Percentiles rank a stretch among this genome's conserved stretches.
Conservation (phyloP, 2,888 invertebrate genomes). For the Sminthurinus aureus region DNA sequence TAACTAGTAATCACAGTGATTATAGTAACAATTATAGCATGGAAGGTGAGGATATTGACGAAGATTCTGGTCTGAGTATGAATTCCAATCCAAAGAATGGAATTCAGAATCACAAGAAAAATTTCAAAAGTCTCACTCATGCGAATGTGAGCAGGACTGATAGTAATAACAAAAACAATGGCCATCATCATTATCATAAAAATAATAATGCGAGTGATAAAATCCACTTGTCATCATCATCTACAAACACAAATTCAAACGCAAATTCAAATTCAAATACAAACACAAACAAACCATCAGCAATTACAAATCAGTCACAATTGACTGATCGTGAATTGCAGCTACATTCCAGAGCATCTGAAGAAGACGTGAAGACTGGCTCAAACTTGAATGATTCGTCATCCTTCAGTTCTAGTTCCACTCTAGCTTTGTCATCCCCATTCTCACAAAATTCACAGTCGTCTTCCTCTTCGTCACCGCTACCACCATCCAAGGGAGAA, state of each 20-base stretch:
- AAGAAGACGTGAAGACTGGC: slow-evolving; percentile 9
- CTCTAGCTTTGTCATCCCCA: slow-evolving; percentile 11
- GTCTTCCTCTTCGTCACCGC: neutral
- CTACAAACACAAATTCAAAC: neutral
- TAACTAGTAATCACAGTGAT: neutral
- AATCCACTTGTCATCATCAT: neutral
- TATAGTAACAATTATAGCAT: neutral
- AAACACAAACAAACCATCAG: neutral
- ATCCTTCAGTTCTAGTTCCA: slow-evolving; percentile 6
- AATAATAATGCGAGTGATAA: neutral
- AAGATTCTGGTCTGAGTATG: neutral
- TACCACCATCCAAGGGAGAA: neutral
- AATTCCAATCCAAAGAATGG: neutral
- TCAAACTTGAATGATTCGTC: slow-evolving; percentile 20
- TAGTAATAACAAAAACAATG: slow-evolving; percentile 22
- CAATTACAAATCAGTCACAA: too few species aligned
- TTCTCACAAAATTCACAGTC: neutral
- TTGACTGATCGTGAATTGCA: neutral
- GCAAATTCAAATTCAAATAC: neutral
- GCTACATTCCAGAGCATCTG: neutral
- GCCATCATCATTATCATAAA: too few species aligned
- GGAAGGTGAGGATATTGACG: neutral
- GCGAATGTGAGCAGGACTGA: neutral
- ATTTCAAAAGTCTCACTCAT: slow-evolving; percentile 11
- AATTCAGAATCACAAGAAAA: slow-evolving; percentile 4